Percentiles rank a stretch among this genome's conserved stretches.
Evolutionary conservation across 2,113 vertebrate genomes (phyloP).

Genomic region (Gadus macrocephalus): DNA sequence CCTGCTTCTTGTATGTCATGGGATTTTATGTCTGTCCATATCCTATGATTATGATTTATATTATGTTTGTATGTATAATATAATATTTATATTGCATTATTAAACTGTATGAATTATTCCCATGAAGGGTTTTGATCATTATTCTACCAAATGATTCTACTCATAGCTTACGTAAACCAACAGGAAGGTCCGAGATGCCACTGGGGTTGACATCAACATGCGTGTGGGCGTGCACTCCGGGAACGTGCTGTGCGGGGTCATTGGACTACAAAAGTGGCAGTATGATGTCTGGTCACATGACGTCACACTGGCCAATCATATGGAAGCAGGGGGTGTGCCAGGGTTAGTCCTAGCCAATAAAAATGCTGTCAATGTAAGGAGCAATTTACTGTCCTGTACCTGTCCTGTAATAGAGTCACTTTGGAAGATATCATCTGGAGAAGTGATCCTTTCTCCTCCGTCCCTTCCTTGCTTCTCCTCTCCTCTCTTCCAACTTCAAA

Average conservation of each 20-base stretch:
- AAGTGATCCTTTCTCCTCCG: not conserved
- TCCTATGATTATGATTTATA: not conserved
- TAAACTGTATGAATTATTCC: not conserved
- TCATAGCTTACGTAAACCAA: slow-evolving; percentile 18
- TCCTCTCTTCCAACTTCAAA: slow-evolving; percentile 56
- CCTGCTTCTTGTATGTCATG: not conserved
- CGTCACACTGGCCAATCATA: slow-evolving; percentile 95
- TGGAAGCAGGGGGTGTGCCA: slow-evolving; percentile 96
- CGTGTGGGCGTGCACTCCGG: slow-evolving; percentile 96
- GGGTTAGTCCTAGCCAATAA: slow-evolving; percentile 75
- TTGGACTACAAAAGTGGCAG: slow-evolving; percentile 97
- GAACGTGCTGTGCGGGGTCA: slow-evolving; percentile 94
- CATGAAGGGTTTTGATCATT: not conserved
- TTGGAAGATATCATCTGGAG: too few species aligned
- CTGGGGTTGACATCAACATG: slow-evolving; percentile 96
- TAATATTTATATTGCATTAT: too few species aligned
- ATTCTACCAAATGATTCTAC: not conserved
- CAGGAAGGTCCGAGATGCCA: slow-evolving; percentile 95
- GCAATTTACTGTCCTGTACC: not conserved
- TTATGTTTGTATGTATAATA: not conserved
- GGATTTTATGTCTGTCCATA: not conserved
- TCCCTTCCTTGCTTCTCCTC: not conserved
- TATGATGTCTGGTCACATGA: slow-evolving; percentile 99
- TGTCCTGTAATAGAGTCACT: too few species aligned
- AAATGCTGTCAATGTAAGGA: not conserved